These are phyloP conservation scores for Oophaga sylvatica DNA, from an alignment of 2,797 vertebrate genomes.

Conservation along the genomic window DNA sequence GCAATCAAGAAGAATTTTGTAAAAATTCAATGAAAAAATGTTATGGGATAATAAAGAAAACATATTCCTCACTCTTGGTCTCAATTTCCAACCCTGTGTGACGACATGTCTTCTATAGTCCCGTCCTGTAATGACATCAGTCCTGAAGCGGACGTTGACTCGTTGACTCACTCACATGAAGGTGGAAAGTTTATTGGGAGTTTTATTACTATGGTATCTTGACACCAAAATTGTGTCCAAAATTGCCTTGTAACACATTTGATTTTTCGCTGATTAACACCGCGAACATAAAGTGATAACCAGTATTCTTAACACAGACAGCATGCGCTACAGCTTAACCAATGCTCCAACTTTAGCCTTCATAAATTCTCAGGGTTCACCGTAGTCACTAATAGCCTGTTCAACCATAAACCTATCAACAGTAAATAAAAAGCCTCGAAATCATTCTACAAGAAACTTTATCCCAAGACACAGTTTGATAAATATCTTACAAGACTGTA, in stretches of 20 bases:
- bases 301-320: not conserved
- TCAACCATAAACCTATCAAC: constrained; percentile 59
- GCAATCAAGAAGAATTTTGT: no score
- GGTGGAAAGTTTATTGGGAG: no score
- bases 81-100: no score
- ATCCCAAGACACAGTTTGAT: constrained; percentile 50
- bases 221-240: not conserved
- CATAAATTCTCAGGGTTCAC: constrained; percentile 36
- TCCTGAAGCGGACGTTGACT: no score
- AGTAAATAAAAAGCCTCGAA: constrained; percentile 58
- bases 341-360: constrained; percentile 21
- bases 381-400: constrained; percentile 50
- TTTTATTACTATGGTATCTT: not conserved
- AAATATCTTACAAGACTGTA: constrained; percentile 60
- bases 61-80: no score
- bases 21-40: no score
- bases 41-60: no score
- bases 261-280: not conserved
- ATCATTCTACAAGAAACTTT: constrained; percentile 52
- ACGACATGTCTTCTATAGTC: no score
- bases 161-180: no score
- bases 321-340: constrained; percentile 21
- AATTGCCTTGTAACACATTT: not conserved
- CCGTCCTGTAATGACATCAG: no score
- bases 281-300: not conserved